Percentiles rank a stretch among this genome's conserved stretches.
Evolutionary conservation across 2,888 invertebrate species (phyloP).

Genomic region (Caenorhabditis panamensis): DNA sequence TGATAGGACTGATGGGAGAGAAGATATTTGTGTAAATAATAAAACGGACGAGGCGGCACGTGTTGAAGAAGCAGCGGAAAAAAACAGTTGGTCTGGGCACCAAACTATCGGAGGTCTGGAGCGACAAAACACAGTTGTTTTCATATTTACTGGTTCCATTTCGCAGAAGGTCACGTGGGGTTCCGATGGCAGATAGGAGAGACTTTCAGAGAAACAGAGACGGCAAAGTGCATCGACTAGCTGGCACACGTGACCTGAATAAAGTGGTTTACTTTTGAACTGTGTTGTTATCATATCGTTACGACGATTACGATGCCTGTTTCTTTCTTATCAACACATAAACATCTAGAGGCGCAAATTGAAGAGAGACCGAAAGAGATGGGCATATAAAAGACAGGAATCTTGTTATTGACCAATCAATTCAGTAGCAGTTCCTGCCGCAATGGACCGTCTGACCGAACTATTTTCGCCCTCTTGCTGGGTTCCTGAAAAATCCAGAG

Average conservation of each 20-base stretch:
- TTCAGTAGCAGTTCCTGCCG: too few relatives aligned
- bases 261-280: background rate
- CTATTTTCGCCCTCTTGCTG: slow-evolving; percentile 56
- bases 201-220: background rate
- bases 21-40: slow-evolving; percentile 8
- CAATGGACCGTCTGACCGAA: slow-evolving; percentile 49
- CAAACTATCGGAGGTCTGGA: background rate
- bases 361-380: background rate
- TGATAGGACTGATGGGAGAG: slow-evolving; percentile 1
- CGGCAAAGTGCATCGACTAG: background rate
- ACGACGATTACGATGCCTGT: background rate
- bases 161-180: background rate
- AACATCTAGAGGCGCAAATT: slow-evolving; percentile 1
- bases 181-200: too few relatives aligned
- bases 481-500: slow-evolving; percentile 38
- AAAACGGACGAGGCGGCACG: too few relatives aligned
- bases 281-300: background rate
- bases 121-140: background rate
- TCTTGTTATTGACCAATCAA: background rate
- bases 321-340: background rate
- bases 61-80: background rate
- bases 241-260: background rate
- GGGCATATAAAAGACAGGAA: background rate
- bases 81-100: background rate
- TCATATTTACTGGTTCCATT: background rate